Percentiles rank a stretch among this genome's conserved stretches.
Conservation (phyloP, 2,113 vertebrate species). For the Sinocyclocheilus anophthalmus region DNA sequence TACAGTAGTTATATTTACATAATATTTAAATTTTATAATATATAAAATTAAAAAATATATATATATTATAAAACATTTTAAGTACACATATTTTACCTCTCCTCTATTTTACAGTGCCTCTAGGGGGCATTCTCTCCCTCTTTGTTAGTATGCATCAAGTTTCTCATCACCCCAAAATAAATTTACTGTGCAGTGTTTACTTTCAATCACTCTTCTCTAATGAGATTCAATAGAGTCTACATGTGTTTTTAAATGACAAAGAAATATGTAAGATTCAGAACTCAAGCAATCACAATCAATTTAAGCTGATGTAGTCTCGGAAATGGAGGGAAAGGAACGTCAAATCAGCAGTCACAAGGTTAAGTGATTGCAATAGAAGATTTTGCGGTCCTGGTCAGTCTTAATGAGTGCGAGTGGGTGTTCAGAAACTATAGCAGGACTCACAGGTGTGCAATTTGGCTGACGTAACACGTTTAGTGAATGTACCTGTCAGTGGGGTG, state of each 20-base stretch:
- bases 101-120: neutral
- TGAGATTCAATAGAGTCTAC: neutral
- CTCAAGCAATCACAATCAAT: conserved; percentile 7
- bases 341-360: neutral
- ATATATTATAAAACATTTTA: neutral
- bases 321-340: neutral
- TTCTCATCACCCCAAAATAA: neutral
- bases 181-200: neutral
- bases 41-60: too few species aligned
- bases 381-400: neutral
- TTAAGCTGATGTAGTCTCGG: neutral
- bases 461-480: neutral
- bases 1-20: neutral
- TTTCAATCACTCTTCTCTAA: conserved; percentile 4
- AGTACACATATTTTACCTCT: too few species aligned
- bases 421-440: neutral
- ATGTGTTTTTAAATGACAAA: neutral
- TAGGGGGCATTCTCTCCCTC: neutral
- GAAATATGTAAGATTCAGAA: neutral
- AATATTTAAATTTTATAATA: too few species aligned
- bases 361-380: conserved; percentile 17
- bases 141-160: neutral
- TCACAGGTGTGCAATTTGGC: neutral
- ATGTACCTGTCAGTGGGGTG: neutral
- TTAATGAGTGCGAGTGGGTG: conserved; percentile 2